Evolutionary conservation across 2,888 invertebrate genomes (phyloP), one percentile per base, ranked within the genome.

Genomic region (Dorcus hopei): DNA sequence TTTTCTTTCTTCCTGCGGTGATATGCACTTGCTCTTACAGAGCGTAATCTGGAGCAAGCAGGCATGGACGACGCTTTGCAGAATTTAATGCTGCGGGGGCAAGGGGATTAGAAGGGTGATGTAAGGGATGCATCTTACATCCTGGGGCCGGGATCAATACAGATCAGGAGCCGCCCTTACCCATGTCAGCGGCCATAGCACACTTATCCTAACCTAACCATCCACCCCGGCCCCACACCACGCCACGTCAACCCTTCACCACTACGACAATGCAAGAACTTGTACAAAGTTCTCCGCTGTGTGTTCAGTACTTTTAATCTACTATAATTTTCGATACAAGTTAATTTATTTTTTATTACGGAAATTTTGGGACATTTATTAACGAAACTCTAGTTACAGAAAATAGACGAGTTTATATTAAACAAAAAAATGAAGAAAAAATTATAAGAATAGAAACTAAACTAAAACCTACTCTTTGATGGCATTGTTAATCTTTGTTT

Each of bases 111-210:
- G 61, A 59, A 61, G 62, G 65, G 62, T 68, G 72, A 77, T 73
- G 77, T 77, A 78, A 78, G 77, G 77, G 78, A 72, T 77, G 77
- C 77, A 77, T 78, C 78, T 78, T 78, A 78, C 77, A 76, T 77
- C 75, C 77, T 74, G 76, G 74, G 75, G 72, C 74, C 65, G 72
- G 75, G 78, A 79, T 79, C 79, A 77, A 79, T 79, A 79, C 78
- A 77, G 77, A 78, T 78, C 78, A 79, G 79, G 76, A 77, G 77
- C 77, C 78, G 78, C 78, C 78, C 76, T 77, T 76, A 76, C 75
- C 75, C 76, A 73, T 77, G 78, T 78, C 77, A 78, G 79, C 76
- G 76, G 75, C 76, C 77, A 77, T 76, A 70, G 71, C 73, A 70
- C 70, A 71, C 71, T 67, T 67, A 65, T 65, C 63, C 63, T 61